These are phyloP conservation scores for Hypomecis atomaria DNA, from an alignment of 2,888 invertebrate species.

Conservation along the genomic window DNA sequence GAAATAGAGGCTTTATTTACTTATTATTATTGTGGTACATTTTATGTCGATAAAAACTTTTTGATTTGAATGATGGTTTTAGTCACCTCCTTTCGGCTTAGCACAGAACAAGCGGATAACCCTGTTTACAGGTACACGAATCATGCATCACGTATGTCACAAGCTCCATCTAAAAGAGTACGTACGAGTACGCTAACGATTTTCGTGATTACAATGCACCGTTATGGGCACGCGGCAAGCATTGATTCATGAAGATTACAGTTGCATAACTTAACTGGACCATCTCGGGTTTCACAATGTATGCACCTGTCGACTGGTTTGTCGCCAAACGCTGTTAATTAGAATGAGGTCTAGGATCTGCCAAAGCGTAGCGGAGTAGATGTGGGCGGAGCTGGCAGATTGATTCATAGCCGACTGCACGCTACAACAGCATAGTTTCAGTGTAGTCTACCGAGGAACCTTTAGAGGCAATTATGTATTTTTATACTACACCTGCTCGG, in stretches of 20 bases:
- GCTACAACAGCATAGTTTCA: too few species aligned
- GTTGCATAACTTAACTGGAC: constrained; percentile 74
- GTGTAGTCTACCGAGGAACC: too few species aligned
- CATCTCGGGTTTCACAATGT: constrained; percentile 72
- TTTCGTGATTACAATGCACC: constrained; percentile 73
- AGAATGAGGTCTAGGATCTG: constrained; percentile 1
- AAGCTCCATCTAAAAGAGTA: constrained; percentile 38
- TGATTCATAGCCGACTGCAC: too few species aligned
- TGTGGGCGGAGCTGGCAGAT: too few species aligned
- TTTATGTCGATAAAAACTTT: neutral
- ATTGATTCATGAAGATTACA: constrained; percentile 72
- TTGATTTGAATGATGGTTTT: too few species aligned
- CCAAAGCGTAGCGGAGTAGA: too few species aligned
- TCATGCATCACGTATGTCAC: constrained; percentile 39
- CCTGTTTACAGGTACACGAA: neutral
- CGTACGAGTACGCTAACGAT: constrained; percentile 54
- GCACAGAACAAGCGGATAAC: too few species aligned
- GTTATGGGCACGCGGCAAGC: constrained; percentile 72
- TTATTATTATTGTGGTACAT: neutral
- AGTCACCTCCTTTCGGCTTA: too few species aligned
- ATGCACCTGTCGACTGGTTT: constrained; percentile 70
- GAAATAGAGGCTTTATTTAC: too few species aligned
- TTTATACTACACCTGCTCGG: too few species aligned
- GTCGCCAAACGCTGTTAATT: constrained; percentile 50
- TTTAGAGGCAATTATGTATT: too few species aligned